Evolutionary conservation across 2,113 vertebrate species (phyloP).

Genomic region (Tylochromis polylepis): DNA sequence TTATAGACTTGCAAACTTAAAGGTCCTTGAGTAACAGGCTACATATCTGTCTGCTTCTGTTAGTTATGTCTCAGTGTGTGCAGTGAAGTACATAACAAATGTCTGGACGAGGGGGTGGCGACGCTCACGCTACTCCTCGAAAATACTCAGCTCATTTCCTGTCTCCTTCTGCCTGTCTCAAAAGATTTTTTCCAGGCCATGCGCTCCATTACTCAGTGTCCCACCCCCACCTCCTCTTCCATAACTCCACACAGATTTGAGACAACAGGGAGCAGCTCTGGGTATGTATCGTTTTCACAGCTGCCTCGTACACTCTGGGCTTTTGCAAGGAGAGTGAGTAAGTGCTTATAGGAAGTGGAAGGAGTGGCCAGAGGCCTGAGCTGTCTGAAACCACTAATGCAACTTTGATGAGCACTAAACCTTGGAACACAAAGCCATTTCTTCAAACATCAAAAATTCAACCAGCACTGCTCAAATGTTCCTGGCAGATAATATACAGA

Average conservation of each 20-base stretch:
- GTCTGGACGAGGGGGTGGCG: slow-evolving; percentile 27
- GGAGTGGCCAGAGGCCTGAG: not conserved
- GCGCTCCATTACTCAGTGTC: not conserved
- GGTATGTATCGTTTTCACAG: slow-evolving; percentile 6
- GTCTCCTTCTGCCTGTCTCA: slow-evolving; percentile 21
- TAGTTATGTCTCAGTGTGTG: slow-evolving; percentile 12
- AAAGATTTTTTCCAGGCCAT: slow-evolving; percentile 8
- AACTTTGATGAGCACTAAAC: not conserved
- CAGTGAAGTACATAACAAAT: slow-evolving; percentile 10
- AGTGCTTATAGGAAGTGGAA: not conserved
- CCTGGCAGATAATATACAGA: not conserved
- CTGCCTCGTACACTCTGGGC: not conserved
- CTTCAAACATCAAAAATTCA: not conserved
- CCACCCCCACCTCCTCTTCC: not conserved
- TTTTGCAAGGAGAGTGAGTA: not conserved
- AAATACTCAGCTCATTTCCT: slow-evolving; percentile 47
- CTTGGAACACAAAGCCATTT: not conserved
- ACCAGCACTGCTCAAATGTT: not conserved
- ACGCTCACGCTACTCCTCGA: not conserved
- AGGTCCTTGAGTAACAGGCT: not conserved
- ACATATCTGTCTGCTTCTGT: not conserved
- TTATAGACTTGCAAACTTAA: not conserved
- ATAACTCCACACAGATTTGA: not conserved
- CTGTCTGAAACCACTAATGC: slow-evolving; percentile 18
- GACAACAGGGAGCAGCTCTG: not conserved